phyloP scores from a whole-genome alignment of 2,888 invertebrate species.

The Scaptomyza reducta region DNA sequence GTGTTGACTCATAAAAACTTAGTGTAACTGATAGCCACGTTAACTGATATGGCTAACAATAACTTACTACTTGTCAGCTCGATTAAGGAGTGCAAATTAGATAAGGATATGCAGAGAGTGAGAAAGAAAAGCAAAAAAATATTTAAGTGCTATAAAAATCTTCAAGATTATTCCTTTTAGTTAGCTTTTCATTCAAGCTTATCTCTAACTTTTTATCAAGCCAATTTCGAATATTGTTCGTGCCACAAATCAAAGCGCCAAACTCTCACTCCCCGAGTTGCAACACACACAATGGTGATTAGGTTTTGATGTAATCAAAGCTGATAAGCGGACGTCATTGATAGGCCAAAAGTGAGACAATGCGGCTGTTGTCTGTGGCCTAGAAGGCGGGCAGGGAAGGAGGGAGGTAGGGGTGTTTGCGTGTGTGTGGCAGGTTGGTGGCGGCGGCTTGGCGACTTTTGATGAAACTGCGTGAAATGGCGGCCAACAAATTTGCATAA shows the following conservation, averaged over 20 bases:
- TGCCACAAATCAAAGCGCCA: slow-evolving; percentile 10
- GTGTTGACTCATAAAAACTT: slow-evolving; percentile 14
- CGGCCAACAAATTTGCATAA: slow-evolving; percentile 74
- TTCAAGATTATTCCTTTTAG: background rate
- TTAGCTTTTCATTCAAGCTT: background rate
- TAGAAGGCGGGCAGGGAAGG: background rate
- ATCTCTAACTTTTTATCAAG: background rate
- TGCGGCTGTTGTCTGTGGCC: slow-evolving; percentile 8
- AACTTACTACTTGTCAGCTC: background rate
- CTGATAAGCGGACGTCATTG: slow-evolving; percentile 49
- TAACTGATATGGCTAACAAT: slow-evolving; percentile 16
- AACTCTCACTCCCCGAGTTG: too few relatives aligned
- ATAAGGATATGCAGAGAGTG: background rate
- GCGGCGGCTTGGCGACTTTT: slow-evolving; percentile 76
- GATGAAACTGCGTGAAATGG: slow-evolving; percentile 74
- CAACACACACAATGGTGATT: slow-evolving; percentile 35
- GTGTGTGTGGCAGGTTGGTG: too few relatives aligned
- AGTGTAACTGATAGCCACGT: slow-evolving; percentile 23
- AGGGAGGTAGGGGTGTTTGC: background rate
- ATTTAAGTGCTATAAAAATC: background rate
- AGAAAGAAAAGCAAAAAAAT: too few relatives aligned
- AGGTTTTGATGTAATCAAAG: slow-evolving; percentile 42
- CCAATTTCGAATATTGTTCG: background rate
- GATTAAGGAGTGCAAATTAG: background rate
- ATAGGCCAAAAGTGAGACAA: slow-evolving; percentile 27